Evolutionary conservation across 2,113 vertebrate species (phyloP), one percentile per base, ranked within the genome.

Genomic region (Lophura nycthemera): DNA sequence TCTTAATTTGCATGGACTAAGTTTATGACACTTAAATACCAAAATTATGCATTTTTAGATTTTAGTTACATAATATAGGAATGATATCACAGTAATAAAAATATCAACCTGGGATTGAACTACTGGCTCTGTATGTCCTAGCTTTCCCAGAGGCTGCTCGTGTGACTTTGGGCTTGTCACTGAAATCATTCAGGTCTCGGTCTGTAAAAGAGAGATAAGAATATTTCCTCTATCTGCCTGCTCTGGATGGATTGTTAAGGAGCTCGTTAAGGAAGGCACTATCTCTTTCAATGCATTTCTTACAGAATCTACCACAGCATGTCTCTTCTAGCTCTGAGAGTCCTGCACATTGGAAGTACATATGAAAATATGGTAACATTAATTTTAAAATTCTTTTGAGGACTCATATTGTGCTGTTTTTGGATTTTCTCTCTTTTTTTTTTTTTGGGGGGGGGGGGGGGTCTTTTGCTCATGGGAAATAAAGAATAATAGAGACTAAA

Each of bases 311-410:
- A 29, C 81, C 67, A 83, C 63, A 89, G 50, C 32, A 42, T 27
- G 63, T 80, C 92, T 60, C 75, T 79, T 73, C 59, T 79, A 70
- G 67, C 56, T 76, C 69, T 79, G 48, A 67, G 67, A 87, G 56
- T 78, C 70, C 47, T 74, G 19, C 67, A 88, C 32, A 93, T 52
- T 45, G 64, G 42, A 42, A 89, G 29, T 83, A 93, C 50, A 52
- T 83, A 85, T 20, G 67, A 82, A 93, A 93, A 84, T 87, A 90
- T 3, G n/a, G 74, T 66, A 92, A 63, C 81, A 82, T 79, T 87
- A 84, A 78, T 89, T 88, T 89, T 48, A 94, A 86, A 69, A 30
- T 82, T 82, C 77, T 86, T 93, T 88, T 82, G 72, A 93, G 72
- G 38, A 91, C 67, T 77, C 34, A 30, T 11, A 61, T 61, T 82